phyloP scores from a whole-genome alignment of 1,140 invertebrate genomes.

The Dreissena polymorpha region DNA sequence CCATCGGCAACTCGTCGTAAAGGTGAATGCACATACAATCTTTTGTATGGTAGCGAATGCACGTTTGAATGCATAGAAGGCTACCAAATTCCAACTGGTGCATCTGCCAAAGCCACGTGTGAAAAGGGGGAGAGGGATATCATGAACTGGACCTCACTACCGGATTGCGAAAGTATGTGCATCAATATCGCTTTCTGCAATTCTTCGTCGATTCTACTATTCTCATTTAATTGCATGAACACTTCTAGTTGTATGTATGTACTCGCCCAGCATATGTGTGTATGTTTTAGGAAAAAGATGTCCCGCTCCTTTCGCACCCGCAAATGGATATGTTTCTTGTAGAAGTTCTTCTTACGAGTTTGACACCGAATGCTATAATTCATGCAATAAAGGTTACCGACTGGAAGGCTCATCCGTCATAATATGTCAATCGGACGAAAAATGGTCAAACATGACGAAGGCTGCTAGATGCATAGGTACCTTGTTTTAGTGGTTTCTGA shows the following conservation, averaged over 20 bases:
- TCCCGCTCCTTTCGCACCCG: neutral
- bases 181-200: neutral
- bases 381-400: neutral
- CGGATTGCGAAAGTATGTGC: neutral
- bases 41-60: neutral
- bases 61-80: neutral
- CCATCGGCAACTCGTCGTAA: too few relatives aligned
- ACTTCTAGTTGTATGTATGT: neutral
- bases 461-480: neutral
- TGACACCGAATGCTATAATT: neutral
- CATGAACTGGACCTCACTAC: neutral
- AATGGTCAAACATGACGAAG: neutral
- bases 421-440: neutral
- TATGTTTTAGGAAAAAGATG: neutral
- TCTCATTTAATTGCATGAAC: neutral
- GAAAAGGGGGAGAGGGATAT: neutral
- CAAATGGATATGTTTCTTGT: neutral
- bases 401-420: neutral
- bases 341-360: neutral
- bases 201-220: neutral
- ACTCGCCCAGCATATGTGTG: neutral
- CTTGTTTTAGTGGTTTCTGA: too few relatives aligned
- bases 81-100: neutral
- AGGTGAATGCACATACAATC: too few relatives aligned
- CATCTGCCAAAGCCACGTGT: too few relatives aligned